These are phyloP conservation scores for Drosophila birchii DNA, from an alignment of 2,888 invertebrate species.

Conservation along the genomic window DNA sequence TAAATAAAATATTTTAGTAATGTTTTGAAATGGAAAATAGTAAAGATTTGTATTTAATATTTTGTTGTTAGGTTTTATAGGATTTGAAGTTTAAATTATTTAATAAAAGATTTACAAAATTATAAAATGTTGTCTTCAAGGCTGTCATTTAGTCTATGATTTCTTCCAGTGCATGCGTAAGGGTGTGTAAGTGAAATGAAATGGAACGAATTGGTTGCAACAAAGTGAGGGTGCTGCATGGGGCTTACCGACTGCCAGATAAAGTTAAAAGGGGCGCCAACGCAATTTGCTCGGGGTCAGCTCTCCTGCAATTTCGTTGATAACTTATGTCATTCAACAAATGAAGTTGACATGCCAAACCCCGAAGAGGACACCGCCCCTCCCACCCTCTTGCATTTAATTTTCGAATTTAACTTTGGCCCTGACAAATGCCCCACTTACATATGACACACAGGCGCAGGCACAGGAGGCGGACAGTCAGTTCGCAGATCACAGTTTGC, in stretches of 20 bases:
- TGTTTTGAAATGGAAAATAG: too few species aligned
- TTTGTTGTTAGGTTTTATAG: too few species aligned
- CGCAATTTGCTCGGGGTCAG: conserved; percentile 78
- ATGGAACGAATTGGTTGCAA: conserved; percentile 68
- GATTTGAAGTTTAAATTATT: too few species aligned
- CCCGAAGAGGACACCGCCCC: neutral
- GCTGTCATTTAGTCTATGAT: neutral
- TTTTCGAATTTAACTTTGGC: conserved; percentile 70
- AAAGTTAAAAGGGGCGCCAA: conserved; percentile 70
- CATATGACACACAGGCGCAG: conserved; percentile 53
- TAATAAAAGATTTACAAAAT: too few species aligned
- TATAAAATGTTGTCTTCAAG: too few species aligned
- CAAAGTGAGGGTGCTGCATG: conserved; percentile 33
- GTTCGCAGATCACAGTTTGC: conserved; percentile 47
- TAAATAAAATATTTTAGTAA: neutral
- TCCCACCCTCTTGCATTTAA: conserved; percentile 51
- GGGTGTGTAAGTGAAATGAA: conserved; percentile 71
- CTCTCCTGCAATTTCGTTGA: conserved; percentile 74
- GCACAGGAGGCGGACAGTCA: neutral
- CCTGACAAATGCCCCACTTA: conserved; percentile 66
- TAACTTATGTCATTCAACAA: conserved; percentile 78
- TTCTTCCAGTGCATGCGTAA: conserved; percentile 18
- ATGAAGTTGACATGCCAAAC: conserved; percentile 73
- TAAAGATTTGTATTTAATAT: too few species aligned
- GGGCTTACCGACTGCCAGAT: conserved; percentile 66